Base-by-base conservation (phyloP, 2,797 vertebrate genomes). In the Triplophysa yarkandensis region DNA sequence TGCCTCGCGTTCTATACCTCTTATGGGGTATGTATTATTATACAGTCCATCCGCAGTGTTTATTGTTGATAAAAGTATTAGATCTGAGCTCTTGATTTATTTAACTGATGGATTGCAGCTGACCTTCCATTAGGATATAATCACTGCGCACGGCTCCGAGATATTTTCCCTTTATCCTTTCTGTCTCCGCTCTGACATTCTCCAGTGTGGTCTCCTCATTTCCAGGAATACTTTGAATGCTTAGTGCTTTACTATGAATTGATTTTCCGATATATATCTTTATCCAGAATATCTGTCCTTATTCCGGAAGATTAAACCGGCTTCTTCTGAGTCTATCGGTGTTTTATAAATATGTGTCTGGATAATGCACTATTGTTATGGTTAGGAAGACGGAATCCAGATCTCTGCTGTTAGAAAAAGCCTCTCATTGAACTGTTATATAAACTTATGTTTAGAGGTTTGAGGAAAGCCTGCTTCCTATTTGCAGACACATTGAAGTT, bases 341-440 rank as follows among this genome's bases (percentile, higher is more conserved):
- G 63, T 50, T 81, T 69, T 78, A 76, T 83, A 83, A 80, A 83
- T 80, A 83, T 60, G 43, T 74, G 77, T 79, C 81, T 77, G 79
- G 48, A 63, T 81, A 71, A 80, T 76, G 77, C 54, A 81, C 61
- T 64, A 68, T 68, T 83, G 81, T 83, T 83, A 72, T 71, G 50
- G 63, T 67, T 81, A 81, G 23, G 9, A 4, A 65, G 79, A 83
- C 44, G 55, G 9, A 30, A 28, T 72, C 79, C 81, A 83, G 81
- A 74, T 70, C 77, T 68, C 23, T 36, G 4, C 13, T 17, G 65
- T 32, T 32, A 25, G 50, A 68, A 81, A 71, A 76, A 63, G 19
- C 41, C 21, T 39, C 41, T 68, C 28, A 36, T 70, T 60, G 43
- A 43, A 62, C 32, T 34, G 32, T 48, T 50, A 19, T 62, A 52